phyloP scores from a whole-genome alignment of 1,140 invertebrate genomes.

The Atopsyche davidsoni region DNA sequence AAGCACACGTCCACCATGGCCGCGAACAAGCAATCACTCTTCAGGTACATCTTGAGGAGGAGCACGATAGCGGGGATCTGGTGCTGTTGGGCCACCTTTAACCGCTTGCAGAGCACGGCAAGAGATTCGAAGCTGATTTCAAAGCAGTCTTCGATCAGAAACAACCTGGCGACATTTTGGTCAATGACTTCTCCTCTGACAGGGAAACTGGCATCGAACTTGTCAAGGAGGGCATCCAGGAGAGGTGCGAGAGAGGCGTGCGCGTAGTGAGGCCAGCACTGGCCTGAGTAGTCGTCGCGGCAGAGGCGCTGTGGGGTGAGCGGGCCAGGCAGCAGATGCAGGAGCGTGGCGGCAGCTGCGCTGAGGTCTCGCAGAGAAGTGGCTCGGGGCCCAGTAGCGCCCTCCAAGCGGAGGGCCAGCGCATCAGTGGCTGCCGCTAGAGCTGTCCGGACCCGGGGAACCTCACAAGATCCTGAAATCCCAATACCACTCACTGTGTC shows the following conservation, averaged over 20 bases:
- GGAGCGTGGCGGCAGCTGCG: slow-evolving; percentile 51
- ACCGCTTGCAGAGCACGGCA: slow-evolving; percentile 38
- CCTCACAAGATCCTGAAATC: slow-evolving; percentile 36
- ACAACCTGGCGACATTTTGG: slow-evolving; percentile 37
- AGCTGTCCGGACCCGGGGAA: not conserved
- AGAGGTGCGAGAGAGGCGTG: slow-evolving; percentile 40
- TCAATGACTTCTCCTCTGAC: slow-evolving; percentile 36
- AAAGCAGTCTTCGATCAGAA: slow-evolving; percentile 49
- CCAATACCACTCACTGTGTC: slow-evolving; percentile 32
- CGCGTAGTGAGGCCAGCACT: slow-evolving; percentile 39
- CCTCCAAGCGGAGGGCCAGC: not conserved
- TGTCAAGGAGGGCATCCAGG: slow-evolving; percentile 41
- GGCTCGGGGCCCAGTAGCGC: slow-evolving; percentile 39
- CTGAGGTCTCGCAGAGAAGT: slow-evolving; percentile 42
- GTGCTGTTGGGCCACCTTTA: slow-evolving; percentile 41
- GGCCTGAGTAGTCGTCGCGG: slow-evolving; percentile 29
- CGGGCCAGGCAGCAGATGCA: slow-evolving; percentile 52
- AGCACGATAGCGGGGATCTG: slow-evolving; percentile 36
- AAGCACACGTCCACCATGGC: slow-evolving; percentile 39
- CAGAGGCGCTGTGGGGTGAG: slow-evolving; percentile 56
- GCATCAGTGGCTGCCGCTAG: slow-evolving; percentile 2
- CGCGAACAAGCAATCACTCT: slow-evolving; percentile 52
- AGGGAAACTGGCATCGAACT: slow-evolving; percentile 52
- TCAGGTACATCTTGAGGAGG: slow-evolving; percentile 47
- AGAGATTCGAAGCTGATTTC: slow-evolving; percentile 49